Evolutionary conservation across 1,140 invertebrate genomes (phyloP).

Genomic region (Drosophila kohkoa): DNA sequence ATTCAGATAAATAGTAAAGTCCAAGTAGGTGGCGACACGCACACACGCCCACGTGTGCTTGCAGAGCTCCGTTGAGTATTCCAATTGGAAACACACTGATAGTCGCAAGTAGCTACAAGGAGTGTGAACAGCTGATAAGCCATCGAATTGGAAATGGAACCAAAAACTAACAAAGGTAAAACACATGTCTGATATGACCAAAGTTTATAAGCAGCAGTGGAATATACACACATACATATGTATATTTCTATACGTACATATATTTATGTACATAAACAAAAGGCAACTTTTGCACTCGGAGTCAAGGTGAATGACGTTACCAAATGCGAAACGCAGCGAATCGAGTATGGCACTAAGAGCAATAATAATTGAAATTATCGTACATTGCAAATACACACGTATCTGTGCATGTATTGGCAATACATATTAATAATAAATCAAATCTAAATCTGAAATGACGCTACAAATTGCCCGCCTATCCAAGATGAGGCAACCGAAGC

Average conservation of each 20-base stretch:
- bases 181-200: conserved; percentile 43
- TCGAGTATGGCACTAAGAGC: background rate
- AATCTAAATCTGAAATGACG: conserved; percentile 52
- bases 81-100: conserved; percentile 24
- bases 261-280: conserved; percentile 24
- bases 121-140: conserved; percentile 52
- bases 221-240: conserved; percentile 8
- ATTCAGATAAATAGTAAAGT: too few species aligned
- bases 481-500: background rate
- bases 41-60: background rate
- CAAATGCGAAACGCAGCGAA: conserved; percentile 34
- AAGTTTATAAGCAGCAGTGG: conserved; percentile 6
- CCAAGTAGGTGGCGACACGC: background rate
- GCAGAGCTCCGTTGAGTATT: background rate
- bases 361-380: conserved; percentile 34
- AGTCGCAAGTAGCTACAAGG: conserved; percentile 19
- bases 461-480: conserved; percentile 7
- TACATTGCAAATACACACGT: conserved; percentile 24
- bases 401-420: conserved; percentile 24
- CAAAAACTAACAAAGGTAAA: conserved; percentile 13
- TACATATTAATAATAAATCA: conserved; percentile 78
- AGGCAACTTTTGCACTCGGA: conserved; percentile 67
- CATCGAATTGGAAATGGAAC: conserved; percentile 12
- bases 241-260: conserved; percentile 9
- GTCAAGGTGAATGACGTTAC: conserved; percentile 80